Evolutionary conservation across 2,888 invertebrate species (phyloP).

Genomic region (Elysia crispata): DNA sequence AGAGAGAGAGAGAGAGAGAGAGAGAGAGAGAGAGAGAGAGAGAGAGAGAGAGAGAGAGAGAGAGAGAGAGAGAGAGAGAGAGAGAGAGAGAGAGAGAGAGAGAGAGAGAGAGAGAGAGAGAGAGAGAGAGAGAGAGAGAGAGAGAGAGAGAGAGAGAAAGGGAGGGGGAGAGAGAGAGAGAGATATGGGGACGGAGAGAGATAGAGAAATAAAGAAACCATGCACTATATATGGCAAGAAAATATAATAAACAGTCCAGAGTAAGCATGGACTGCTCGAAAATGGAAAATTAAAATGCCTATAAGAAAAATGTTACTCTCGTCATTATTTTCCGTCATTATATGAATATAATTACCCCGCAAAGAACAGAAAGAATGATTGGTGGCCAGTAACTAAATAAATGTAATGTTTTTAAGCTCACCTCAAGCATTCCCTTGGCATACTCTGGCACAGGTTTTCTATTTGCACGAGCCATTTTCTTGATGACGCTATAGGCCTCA

Average conservation of each 20-base stretch:
- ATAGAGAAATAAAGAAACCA: too few species aligned
- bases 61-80: conserved; percentile 1
- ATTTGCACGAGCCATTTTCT: conserved; percentile 20
- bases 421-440: conserved; percentile 35
- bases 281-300: too few species aligned
- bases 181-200: not conserved
- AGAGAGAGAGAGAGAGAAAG: conserved; percentile 23
- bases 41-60: not conserved
- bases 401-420: too few species aligned
- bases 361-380: too few species aligned
- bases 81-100: not conserved
- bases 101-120: not conserved
- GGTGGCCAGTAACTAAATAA: too few species aligned
- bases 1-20: conserved; percentile 1
- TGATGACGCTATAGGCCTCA: conserved; percentile 25
- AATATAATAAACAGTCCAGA: too few species aligned
- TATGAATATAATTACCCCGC: too few species aligned
- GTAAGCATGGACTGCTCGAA: too few species aligned
- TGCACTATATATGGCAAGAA: too few species aligned
- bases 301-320: too few species aligned
- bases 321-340: too few species aligned
- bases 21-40: not conserved
- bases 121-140: conserved; percentile 13
- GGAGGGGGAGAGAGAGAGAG: conserved; percentile 30
- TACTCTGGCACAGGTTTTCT: conserved; percentile 56